Evolutionary conservation across 23 tunicate species (phyloP).

Genomic region (Trididemnum nubilum): DNA sequence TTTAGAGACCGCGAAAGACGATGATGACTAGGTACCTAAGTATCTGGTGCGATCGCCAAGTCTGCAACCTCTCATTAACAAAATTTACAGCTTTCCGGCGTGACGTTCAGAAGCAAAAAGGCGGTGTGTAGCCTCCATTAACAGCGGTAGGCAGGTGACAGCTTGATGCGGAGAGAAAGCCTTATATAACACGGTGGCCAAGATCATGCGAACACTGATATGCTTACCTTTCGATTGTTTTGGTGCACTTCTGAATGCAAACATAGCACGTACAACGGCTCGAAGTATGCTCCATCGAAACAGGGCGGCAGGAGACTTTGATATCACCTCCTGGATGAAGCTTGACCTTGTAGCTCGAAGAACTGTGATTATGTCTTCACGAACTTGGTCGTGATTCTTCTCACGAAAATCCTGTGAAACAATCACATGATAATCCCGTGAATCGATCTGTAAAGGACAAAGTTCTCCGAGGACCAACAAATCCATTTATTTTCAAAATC

Average conservation of each 20-base stretch:
- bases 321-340: slow-evolving; percentile 53
- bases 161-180: too few relatives aligned
- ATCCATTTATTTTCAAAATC: background rate
- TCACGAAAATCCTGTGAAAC: slow-evolving; percentile 69
- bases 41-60: too few relatives aligned
- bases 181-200: too few relatives aligned
- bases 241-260: slow-evolving; percentile 41
- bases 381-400: slow-evolving; percentile 80
- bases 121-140: too few relatives aligned
- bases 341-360: slow-evolving; percentile 46
- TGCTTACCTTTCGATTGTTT: slow-evolving; percentile 1
- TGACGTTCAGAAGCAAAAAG: too few relatives aligned
- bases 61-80: too few relatives aligned
- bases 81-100: too few relatives aligned
- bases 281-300: slow-evolving; percentile 58
- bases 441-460: background rate
- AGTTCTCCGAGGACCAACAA: background rate
- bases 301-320: slow-evolving; percentile 62
- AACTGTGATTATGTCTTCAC: slow-evolving; percentile 57
- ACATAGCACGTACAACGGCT: slow-evolving; percentile 55
- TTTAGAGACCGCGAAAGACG: too few relatives aligned
- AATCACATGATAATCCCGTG: too few relatives aligned
- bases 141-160: too few relatives aligned
- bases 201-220: too few relatives aligned
- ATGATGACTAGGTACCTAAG: too few relatives aligned